A percentile compares a stretch with the other conserved stretches of the same genome.
phyloP scores from a whole-genome alignment of 2,113 vertebrate species.

The Litocranius walleri region DNA sequence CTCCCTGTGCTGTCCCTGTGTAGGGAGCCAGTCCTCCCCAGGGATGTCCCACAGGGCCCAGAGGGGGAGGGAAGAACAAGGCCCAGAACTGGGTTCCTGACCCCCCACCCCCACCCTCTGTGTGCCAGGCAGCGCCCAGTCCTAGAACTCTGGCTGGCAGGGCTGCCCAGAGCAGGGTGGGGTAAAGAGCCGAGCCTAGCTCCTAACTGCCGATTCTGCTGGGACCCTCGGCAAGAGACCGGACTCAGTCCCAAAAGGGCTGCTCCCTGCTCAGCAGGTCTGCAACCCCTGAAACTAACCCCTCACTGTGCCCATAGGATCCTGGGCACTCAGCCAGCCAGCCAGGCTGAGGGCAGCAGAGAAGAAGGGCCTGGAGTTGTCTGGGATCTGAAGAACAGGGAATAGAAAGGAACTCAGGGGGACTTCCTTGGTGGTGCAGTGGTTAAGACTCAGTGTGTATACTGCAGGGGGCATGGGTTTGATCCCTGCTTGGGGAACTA shows the following conservation, averaged over 20 bases:
- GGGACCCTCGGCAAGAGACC: background rate
- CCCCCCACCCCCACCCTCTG: accelerated
- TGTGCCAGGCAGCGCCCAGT: background rate
- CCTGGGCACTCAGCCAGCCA: background rate
- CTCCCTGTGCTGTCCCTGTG: conserved; percentile 27
- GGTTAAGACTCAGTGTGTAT: background rate
- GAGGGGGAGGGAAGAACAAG: background rate
- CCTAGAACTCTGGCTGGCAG: background rate
- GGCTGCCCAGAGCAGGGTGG: background rate
- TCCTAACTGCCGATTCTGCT: background rate
- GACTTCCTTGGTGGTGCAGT: background rate
- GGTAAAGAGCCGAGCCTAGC: background rate
- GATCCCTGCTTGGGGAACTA: background rate
- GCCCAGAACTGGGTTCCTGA: background rate
- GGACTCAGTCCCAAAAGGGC: background rate
- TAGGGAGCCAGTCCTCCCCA: conserved; percentile 22
- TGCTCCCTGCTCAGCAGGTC: background rate
- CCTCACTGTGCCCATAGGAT: background rate
- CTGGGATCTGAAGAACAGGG: background rate
- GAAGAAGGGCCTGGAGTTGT: background rate
- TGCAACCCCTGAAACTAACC: background rate
- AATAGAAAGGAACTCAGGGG: background rate
- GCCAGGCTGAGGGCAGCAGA: background rate
- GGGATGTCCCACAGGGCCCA: conserved; percentile 43
- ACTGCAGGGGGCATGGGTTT: background rate